Base-by-base conservation (phyloP, 2,797 vertebrate genomes). In the Oceanodroma leucorhoa region DNA sequence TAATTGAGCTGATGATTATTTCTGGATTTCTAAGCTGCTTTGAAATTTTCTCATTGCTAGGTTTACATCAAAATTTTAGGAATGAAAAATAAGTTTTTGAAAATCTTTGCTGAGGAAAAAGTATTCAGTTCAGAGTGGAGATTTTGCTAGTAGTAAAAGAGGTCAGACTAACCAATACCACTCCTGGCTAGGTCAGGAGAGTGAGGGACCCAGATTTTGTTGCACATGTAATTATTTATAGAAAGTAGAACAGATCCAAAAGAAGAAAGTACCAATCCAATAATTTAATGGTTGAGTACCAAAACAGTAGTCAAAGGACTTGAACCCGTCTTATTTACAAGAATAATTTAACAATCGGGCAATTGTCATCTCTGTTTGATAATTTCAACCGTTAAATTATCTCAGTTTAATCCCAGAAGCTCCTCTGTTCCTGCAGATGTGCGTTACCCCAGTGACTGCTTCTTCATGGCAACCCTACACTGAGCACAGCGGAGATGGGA, bases 361-460 rank as follows among this genome's bases (percentile, higher is more conserved):
- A 26, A 34, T 36, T 5, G 0, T 43, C 57, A 48, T 13, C 14
- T 19, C 24, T 17, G 13, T 34, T 38, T 54, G 23, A 14, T 84
- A 10, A 58, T 50, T 50, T 14, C 32, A 43, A 19, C 8, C 1
- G 1, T 62, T 24, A 32, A 34, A 67, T 41, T 32, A 4, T 8
- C 38, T 65, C 6, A 6, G 29, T 48, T 82, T 40, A n/a, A 29
- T 41, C 21, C 66, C 75, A 66, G 61, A 11, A 55, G 15, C n/a
- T 66, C 17, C 43, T 62, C 51, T 84, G 17, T 21, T 51, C 58
- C 64, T 17, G 13, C 45, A 60, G 66, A 13, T 22, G 40, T 30
- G 45, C 2, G 3, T 60, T 22, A 57, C 8, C 1, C 23, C 48
- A 26, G 1, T 41, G 45, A 24, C 30, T 26, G 30, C 2, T 0